A percentile compares a stretch with the other conserved stretches of the same genome.
These are phyloP conservation scores for Coregonus ussuriensis DNA, from an alignment of 2,797 vertebrate species.

Conservation along the genomic window DNA sequence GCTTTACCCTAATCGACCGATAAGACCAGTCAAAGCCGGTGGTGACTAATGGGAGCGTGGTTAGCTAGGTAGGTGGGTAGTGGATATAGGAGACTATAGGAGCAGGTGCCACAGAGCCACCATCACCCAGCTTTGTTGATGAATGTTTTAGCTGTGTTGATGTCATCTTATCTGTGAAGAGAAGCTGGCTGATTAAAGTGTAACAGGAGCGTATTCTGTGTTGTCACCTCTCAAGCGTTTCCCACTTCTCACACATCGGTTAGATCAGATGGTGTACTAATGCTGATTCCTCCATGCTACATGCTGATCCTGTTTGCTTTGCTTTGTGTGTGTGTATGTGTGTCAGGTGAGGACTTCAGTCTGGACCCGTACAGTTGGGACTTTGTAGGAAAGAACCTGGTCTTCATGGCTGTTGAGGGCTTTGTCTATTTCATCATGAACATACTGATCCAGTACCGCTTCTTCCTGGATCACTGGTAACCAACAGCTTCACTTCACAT, in stretches of 20 bases:
- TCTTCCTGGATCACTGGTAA: conserved; percentile 83
- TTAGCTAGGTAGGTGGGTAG: not conserved
- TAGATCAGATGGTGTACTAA: not conserved
- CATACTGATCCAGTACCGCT: conserved; percentile 83
- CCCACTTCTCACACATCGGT: not conserved
- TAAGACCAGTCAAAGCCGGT: not conserved
- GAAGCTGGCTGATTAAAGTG: not conserved
- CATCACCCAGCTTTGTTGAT: too few relatives aligned
- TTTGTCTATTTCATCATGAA: conserved; percentile 85
- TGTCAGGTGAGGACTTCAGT: conserved; percentile 83
- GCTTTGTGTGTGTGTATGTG: not conserved
- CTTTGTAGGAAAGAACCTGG: conserved; percentile 87
- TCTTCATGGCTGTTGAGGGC: conserved; percentile 86
- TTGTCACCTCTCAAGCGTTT: not conserved
- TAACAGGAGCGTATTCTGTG: not conserved
- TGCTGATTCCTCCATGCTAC: not conserved
- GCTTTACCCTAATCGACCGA: not conserved
- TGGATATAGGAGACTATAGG: not conserved
- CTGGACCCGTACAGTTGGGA: conserved; percentile 88
- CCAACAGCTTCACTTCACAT: conserved; percentile 28
- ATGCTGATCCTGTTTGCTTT: not conserved
- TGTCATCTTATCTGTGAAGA: not conserved
- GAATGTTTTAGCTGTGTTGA: not conserved
- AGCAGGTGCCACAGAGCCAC: not conserved
- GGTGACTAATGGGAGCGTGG: conserved; percentile 1